A percentile compares a stretch with the other conserved stretches of the same genome.
phyloP scores from a whole-genome alignment of 37 sponge, comb jelly and placozoan genomes.

The Beroe ovata region DNA sequence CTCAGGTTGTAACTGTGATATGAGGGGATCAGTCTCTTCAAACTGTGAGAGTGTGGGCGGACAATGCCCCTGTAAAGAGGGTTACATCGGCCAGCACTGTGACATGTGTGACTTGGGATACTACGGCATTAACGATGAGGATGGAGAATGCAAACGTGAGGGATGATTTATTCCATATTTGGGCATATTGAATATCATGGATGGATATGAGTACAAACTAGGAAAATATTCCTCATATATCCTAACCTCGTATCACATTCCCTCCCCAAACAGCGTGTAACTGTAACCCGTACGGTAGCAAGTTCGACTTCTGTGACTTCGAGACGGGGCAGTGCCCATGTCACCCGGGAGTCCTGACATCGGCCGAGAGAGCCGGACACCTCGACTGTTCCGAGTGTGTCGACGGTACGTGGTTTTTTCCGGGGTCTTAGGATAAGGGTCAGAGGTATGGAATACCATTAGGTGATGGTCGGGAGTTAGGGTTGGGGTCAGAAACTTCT shows the following conservation, averaged over 20 bases:
- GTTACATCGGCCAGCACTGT: constrained; percentile 21
- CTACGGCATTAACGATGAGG: constrained; percentile 11
- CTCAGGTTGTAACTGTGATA: constrained; percentile 48
- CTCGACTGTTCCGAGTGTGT: constrained; percentile 28
- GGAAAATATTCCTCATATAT: no score
- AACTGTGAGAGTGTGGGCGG: constrained; percentile 62
- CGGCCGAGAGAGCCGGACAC: background rate
- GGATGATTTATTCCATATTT: no score
- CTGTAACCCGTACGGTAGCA: constrained; percentile 51
- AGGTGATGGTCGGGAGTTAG: no score
- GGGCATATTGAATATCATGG: no score
- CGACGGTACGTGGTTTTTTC: constrained; percentile 34
- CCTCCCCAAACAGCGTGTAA: no score
- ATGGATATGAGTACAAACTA: no score
- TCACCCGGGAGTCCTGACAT: constrained; percentile 25
- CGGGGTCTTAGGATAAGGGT: no score
- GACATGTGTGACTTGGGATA: background rate
- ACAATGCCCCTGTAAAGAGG: constrained; percentile 65
- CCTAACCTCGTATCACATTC: no score
- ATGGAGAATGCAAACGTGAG: background rate
- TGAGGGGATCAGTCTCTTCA: constrained; percentile 10
- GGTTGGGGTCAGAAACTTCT: no score
- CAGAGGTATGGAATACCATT: no score
- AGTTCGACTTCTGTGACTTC: constrained; percentile 9
- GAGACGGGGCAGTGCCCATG: constrained; percentile 64